Evolutionary conservation across 1,140 invertebrate species (phyloP).

Genomic region (Palaemon carinicauda): DNA sequence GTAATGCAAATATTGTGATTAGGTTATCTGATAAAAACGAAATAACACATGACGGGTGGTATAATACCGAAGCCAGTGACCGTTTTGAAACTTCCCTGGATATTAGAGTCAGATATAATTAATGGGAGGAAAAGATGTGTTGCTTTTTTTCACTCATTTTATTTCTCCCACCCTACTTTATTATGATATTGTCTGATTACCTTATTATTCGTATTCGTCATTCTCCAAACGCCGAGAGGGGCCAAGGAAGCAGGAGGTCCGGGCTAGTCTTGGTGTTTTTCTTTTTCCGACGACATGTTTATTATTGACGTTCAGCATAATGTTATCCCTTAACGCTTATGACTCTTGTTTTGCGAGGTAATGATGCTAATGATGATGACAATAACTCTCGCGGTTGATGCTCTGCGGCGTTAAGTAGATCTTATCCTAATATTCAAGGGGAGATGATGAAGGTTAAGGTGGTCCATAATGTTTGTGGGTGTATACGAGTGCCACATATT

Average conservation of each 20-base stretch:
- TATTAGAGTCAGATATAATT: background rate
- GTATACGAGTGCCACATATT: background rate
- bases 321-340: no score
- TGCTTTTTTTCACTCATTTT: background rate
- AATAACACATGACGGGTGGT: constrained; percentile 16
- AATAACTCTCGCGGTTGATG: no score
- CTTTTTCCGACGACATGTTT: no score
- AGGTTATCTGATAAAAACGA: constrained; percentile 22
- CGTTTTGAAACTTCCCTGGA: constrained; percentile 4
- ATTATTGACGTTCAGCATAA: no score
- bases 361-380: no score
- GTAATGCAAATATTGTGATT: constrained; percentile 40
- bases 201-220: background rate
- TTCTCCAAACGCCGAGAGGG: no score
- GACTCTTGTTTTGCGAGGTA: no score
- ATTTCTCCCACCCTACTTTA: background rate
- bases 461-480: background rate
- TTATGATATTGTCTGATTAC: background rate
- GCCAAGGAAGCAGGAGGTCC: no score
- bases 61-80: background rate
- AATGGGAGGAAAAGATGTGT: background rate
- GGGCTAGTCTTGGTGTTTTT: no score
- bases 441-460: no score
- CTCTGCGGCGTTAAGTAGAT: no score
- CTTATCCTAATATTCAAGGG: no score